Conservation (phyloP, 2,113 vertebrate species). For the Alethe castanea region DNA sequence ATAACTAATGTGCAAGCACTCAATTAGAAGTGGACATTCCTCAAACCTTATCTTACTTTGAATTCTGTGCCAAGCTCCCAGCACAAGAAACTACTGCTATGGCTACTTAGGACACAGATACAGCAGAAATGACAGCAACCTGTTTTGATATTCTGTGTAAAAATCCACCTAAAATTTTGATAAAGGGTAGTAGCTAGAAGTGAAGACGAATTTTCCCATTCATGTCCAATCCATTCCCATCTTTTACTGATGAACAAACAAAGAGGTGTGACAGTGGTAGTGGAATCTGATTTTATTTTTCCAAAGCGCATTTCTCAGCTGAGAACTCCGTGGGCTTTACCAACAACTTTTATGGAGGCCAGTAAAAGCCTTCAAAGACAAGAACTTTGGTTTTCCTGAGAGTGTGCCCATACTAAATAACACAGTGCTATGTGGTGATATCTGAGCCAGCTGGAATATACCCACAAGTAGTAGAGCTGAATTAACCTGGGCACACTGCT, state of each 20-base stretch:
- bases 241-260: neutral
- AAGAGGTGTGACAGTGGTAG: neutral
- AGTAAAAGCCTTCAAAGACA: constrained; percentile 9
- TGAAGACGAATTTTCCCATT: neutral
- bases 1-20: neutral
- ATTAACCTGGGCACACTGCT: constrained; percentile 61
- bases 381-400: neutral
- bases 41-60: neutral
- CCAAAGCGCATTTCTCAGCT: neutral
- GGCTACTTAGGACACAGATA: neutral
- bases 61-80: neutral
- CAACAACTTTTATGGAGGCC: neutral
- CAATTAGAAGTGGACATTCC: neutral
- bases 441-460: neutral
- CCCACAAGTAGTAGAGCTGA: constrained; percentile 36
- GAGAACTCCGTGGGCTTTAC: neutral
- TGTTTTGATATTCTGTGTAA: neutral
- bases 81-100: neutral
- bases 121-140: neutral
- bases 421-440: neutral
- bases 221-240: neutral
- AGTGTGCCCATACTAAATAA: neutral
- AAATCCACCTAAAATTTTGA: neutral
- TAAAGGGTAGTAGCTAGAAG: neutral
- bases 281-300: neutral